Conservation (phyloP, 2,797 vertebrate species). For the Novumbra hubbsi region DNA sequence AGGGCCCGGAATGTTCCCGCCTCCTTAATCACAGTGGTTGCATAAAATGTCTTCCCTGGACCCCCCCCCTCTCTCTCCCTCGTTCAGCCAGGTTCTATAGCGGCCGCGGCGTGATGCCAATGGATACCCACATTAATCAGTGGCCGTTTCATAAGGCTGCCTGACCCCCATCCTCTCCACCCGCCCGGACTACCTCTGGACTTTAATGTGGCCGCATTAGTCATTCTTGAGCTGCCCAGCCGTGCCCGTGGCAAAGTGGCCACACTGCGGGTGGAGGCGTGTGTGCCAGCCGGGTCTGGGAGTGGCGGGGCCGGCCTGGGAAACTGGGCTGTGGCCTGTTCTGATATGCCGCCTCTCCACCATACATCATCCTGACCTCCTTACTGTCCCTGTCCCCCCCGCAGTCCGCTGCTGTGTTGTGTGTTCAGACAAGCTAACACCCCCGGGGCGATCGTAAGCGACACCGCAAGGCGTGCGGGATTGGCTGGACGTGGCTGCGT, state of each 20-base stretch:
- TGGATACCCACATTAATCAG: constrained; percentile 74
- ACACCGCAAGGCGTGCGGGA: constrained; percentile 6
- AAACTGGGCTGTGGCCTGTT: constrained; percentile 11
- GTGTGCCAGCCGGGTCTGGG: constrained; percentile 29
- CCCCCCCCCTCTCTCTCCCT: background rate
- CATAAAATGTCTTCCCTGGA: constrained; percentile 45
- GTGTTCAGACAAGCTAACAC: background rate
- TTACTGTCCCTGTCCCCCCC: background rate
- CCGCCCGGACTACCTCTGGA: constrained; percentile 57
- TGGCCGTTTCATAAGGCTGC: constrained; percentile 66
- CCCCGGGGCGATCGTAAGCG: background rate
- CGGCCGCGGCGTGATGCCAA: constrained; percentile 58
- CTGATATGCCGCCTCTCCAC: background rate
- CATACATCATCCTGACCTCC: constrained; percentile 32
- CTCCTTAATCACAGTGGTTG: constrained; percentile 34
- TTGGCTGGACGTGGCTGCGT: constrained; percentile 26
- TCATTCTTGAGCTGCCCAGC: constrained; percentile 66
- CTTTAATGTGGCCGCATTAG: constrained; percentile 70
- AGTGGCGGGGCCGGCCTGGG: constrained; percentile 24
- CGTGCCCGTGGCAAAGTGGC: constrained; percentile 29
- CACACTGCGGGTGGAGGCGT: constrained; percentile 41
- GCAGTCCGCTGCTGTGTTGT: background rate
- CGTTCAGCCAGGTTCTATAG: constrained; percentile 14
- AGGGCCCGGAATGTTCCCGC: background rate
- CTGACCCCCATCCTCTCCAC: constrained; percentile 49